A percentile compares a stretch with the other conserved stretches of the same genome.
Evolutionary conservation across 2,797 vertebrate species (phyloP).

Genomic region (Tauraco hartlaubi): DNA sequence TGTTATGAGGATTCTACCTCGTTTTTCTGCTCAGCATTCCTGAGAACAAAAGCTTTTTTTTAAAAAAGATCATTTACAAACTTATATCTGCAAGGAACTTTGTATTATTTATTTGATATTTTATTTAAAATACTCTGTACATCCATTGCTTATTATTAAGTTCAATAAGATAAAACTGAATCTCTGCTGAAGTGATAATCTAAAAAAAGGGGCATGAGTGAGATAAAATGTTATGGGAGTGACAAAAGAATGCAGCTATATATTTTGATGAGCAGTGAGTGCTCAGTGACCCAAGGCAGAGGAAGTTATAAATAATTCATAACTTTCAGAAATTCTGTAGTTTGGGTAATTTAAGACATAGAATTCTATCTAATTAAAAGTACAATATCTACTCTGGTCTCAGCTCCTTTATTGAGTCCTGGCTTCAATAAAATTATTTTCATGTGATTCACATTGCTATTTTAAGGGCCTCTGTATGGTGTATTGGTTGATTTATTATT

Average conservation of each 20-base stretch:
- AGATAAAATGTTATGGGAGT: constrained; percentile 4
- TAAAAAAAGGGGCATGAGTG: background rate
- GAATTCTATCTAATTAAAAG: constrained; percentile 30
- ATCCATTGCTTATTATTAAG: background rate
- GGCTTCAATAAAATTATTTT: constrained; percentile 41
- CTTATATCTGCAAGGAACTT: background rate
- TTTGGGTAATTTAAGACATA: constrained; percentile 25
- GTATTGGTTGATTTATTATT: constrained; percentile 58
- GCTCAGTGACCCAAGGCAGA: constrained; percentile 13
- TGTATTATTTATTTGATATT: constrained; percentile 13
- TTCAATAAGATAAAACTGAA: background rate
- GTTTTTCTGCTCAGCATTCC: constrained; percentile 3
- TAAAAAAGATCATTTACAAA: background rate
- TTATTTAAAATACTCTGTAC: background rate
- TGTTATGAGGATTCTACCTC: constrained; percentile 51
- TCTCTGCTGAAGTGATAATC: background rate
- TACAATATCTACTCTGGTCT: background rate
- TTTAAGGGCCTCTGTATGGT: constrained; percentile 32
- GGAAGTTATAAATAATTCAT: constrained; percentile 52
- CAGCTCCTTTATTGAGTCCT: constrained; percentile 13
- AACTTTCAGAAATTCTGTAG: constrained; percentile 32
- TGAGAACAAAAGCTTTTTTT: constrained; percentile 3
- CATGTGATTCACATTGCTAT: constrained; percentile 29
- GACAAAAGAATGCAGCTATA: constrained; percentile 29
- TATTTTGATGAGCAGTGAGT: constrained; percentile 44